Percentiles rank a stretch among this genome's conserved stretches.
phyloP scores from a whole-genome alignment of 1,140 invertebrate genomes.

The Hetaerina americana region DNA sequence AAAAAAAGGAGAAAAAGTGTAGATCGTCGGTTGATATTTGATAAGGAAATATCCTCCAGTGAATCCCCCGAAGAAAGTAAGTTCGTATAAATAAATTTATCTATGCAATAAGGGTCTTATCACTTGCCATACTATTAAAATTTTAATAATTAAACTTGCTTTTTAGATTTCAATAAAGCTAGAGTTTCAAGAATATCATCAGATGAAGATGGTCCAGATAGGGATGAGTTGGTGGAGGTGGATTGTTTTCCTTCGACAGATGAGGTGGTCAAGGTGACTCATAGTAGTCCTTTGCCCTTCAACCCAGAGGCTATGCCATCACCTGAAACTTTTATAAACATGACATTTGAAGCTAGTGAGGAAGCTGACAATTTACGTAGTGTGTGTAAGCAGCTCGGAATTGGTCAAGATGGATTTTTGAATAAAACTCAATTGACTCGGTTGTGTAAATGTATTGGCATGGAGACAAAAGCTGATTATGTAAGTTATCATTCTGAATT shows the following conservation, averaged over 20 bases:
- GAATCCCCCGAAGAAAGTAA: background rate
- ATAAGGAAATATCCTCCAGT: background rate
- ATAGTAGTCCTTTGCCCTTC: background rate
- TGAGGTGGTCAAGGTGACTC: background rate
- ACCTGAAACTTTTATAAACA: background rate
- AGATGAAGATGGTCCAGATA: background rate
- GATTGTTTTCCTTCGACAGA: background rate
- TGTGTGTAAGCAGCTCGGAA: background rate
- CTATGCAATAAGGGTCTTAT: background rate
- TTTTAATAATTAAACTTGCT: background rate
- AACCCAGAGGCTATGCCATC: background rate
- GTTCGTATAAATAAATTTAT: background rate
- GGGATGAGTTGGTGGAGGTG: background rate
- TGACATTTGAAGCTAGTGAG: background rate
- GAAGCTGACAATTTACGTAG: background rate
- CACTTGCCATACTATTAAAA: background rate
- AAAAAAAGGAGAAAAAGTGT: background rate
- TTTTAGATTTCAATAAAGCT: background rate
- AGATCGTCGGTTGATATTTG: background rate
- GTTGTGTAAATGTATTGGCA: conserved; percentile 48
- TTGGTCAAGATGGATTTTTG: conserved; percentile 40
- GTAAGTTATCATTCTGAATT: conserved; percentile 26
- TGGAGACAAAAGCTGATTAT: conserved; percentile 42
- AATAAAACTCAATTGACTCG: conserved; percentile 39
- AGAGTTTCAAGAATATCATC: background rate